phyloP scores from a whole-genome alignment of 53 echinoderm and acorn worm species.

The Echinometra lucunter region DNA sequence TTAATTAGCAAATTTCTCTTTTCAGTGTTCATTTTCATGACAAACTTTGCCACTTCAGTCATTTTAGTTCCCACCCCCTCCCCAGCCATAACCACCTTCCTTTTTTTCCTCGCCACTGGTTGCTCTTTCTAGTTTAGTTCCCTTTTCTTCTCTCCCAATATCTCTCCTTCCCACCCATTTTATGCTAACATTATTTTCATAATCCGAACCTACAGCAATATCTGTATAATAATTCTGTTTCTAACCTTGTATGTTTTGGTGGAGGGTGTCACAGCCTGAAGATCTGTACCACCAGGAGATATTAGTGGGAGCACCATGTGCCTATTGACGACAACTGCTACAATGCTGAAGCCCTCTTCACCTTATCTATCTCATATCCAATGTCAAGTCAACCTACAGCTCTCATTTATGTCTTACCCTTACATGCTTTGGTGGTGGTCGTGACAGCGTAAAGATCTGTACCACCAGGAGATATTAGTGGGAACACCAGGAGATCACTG shows the following conservation, averaged over 20 bases:
- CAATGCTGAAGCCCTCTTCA: too few species aligned
- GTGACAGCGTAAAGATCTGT: constrained; percentile 86
- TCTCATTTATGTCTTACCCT: background rate
- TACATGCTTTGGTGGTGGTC: constrained; percentile 64
- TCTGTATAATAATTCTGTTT: background rate
- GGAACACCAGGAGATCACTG: constrained; percentile 92
- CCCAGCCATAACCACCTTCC: background rate
- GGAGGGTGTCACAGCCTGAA: constrained; percentile 78
- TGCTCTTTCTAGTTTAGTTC: background rate
- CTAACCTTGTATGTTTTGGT: constrained; percentile 58
- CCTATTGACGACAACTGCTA: constrained; percentile 84
- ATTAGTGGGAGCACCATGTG: constrained; percentile 94
- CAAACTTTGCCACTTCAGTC: too few species aligned
- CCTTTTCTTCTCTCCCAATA: background rate
- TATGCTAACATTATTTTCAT: too few species aligned
- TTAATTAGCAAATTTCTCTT: background rate
- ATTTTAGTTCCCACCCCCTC: too few species aligned
- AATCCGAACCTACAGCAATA: too few species aligned
- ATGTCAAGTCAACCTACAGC: too few species aligned
- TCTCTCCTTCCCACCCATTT: background rate
- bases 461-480: constrained; percentile 87
- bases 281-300: constrained; percentile 86
- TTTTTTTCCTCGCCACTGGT: background rate
- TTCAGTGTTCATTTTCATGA: background rate
- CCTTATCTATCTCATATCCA: too few species aligned